These are phyloP conservation scores for Pipistrellus pipistrellus DNA, from an alignment of 2,797 vertebrate genomes.

Conservation along the genomic window DNA sequence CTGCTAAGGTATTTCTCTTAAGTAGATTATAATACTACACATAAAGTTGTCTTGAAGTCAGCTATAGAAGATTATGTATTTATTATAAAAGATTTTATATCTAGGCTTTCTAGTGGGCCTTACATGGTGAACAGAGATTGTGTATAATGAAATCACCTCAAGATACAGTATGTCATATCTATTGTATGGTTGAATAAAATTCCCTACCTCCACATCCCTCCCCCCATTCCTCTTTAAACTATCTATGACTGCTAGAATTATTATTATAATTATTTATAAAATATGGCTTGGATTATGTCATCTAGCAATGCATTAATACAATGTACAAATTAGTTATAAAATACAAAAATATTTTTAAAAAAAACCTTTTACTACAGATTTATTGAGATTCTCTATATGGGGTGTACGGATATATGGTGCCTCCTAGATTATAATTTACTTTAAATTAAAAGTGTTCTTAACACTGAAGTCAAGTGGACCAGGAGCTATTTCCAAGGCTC, in stretches of 20 bases:
- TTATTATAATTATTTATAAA: neutral
- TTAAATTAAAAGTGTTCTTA: neutral
- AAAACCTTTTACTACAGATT: neutral
- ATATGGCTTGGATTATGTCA: neutral
- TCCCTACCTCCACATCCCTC: neutral
- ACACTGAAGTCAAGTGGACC: neutral
- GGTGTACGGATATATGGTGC: neutral
- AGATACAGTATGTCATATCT: neutral
- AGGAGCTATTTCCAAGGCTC: neutral
- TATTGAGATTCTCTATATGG: neutral
- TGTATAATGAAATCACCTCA: neutral
- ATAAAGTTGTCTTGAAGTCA: neutral
- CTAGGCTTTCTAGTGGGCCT: neutral
- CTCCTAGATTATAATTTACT: conserved; percentile 16
- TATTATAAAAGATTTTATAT: neutral
- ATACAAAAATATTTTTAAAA: neutral
- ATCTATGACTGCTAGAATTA: neutral
- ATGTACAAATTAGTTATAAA: neutral
- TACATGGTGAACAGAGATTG: neutral
- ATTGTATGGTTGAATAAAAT: neutral
- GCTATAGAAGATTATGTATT: neutral
- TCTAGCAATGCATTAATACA: neutral
- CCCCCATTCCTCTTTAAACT: neutral
- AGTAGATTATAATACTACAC: neutral
- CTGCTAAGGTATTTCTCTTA: neutral